Base-by-base conservation (phyloP, 2,797 vertebrate species). In the Sandelia bainsii region DNA sequence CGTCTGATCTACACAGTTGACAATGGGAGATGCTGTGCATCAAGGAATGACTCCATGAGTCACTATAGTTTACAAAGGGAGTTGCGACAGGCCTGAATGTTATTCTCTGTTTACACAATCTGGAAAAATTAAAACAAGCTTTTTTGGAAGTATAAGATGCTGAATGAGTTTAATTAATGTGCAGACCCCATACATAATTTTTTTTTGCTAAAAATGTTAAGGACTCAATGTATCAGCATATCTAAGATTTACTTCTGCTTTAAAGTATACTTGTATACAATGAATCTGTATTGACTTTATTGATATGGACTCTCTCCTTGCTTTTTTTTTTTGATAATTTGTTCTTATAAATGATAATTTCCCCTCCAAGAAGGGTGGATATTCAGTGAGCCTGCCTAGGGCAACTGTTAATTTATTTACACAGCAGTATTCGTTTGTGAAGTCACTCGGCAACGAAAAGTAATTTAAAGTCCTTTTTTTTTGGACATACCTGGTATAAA, bases 11-110 rank as follows among this genome's bases (percentile, higher is more conserved):
- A 75, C 53, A 1, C 10, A n/a, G 42, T 6, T 37, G 72, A 77
- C 90, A 53, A 75, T 76, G 67, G 91, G 91, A 87, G 91, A 84
- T 84, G 91, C 92, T 93, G 88, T 93, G 79, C 62, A 83, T 76
- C 74, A 85, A 85, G 78, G 22, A 76, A 86, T 89, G 56, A 39
- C 50, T 79, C 54, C 12, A n/a, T 16, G 23, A 1, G n/a, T 44
- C 22, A 14, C 29, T 57, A 1, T 40, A 7, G 12, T 54, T 42
- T 67, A 6, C 20, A 49, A 46, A 62, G 27, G 27, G 8, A 69
- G 37, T 29, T 8, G 81, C 34, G 22, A n/a, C 25, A 68, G 34
- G 22, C 13, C 23, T 51, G 42, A 34, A 42, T 40, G 19, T 72
- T 45, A 23, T 22, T 57, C 27, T 46, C 25, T 54, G 25, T 61